Evolutionary conservation across 2,113 vertebrate genomes (phyloP).

Genomic region (Cichladusa arquata): DNA sequence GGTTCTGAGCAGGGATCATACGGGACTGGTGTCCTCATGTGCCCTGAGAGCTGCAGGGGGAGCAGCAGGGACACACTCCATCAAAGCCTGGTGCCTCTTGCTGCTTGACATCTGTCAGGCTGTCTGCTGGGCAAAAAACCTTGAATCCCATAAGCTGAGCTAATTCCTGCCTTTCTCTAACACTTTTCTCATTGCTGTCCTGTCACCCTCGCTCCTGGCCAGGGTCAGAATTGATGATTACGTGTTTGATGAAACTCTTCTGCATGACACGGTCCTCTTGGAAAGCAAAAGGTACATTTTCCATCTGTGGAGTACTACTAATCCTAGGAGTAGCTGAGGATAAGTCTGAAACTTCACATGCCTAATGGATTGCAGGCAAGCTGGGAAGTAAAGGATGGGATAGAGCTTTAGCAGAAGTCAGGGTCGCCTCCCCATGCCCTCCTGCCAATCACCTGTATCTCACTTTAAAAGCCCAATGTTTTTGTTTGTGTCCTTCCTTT

Average conservation of each 20-base stretch:
- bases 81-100: not conserved
- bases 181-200: constrained; percentile 35
- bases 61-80: not conserved
- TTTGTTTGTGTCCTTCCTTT: not conserved
- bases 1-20: fast-evolving
- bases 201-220: not conserved
- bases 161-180: not conserved
- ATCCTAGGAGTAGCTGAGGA: constrained; percentile 23
- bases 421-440: not conserved
- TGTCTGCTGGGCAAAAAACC: not conserved
- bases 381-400: not conserved
- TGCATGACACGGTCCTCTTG: not conserved
- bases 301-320: constrained; percentile 6
- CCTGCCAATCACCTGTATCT: not conserved
- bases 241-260: not conserved
- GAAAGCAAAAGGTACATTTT: constrained; percentile 50
- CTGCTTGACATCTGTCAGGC: not conserved
- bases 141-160: not conserved
- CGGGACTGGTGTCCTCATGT: not conserved
- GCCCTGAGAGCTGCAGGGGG: not conserved
- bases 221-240: not conserved
- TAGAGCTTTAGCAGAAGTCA: not conserved
- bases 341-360: not conserved
- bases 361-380: not conserved
- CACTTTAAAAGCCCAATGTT: not conserved